phyloP scores from a whole-genome alignment of 2,113 vertebrate genomes.

The Amphiprion ocellaris region DNA sequence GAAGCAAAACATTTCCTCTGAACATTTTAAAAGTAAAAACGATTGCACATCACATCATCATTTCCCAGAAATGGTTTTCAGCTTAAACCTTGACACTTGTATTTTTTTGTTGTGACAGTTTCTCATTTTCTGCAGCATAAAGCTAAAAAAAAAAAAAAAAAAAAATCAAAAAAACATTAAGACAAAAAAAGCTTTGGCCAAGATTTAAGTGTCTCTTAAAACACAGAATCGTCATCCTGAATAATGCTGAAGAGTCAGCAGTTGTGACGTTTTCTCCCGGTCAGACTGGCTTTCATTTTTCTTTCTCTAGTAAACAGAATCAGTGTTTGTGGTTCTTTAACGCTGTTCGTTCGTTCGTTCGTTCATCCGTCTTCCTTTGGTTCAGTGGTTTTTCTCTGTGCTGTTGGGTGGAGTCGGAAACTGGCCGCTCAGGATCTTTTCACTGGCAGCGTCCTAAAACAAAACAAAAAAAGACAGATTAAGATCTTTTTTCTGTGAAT shows the following conservation, averaged over 20 bases:
- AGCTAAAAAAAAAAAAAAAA: constrained; percentile 1
- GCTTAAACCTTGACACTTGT: not conserved
- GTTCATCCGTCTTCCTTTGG: not conserved
- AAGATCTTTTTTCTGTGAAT: not conserved
- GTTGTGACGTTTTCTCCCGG: not conserved
- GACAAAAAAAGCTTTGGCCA: constrained; percentile 4
- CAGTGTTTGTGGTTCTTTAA: not conserved
- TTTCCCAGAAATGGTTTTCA: constrained; percentile 30
- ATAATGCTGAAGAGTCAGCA: not conserved
- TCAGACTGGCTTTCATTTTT: too few species aligned
- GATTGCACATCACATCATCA: constrained; percentile 29
- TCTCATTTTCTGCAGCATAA: constrained; percentile 9
- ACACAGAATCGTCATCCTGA: not conserved
- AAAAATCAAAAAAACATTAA: not conserved
- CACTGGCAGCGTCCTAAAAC: constrained; percentile 55
- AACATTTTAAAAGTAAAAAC: constrained; percentile 17
- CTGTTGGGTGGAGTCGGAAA: constrained; percentile 90
- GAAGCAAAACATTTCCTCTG: too few species aligned
- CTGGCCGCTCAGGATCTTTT: constrained; percentile 32
- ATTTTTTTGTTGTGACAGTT: not conserved
- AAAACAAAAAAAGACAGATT: not conserved
- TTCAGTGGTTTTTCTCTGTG: constrained; percentile 85
- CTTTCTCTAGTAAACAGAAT: not conserved
- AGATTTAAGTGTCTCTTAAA: constrained; percentile 10
- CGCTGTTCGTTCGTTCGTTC: not conserved